Evolutionary conservation across 2,113 vertebrate species (phyloP).

Genomic region (Canis aureus): DNA sequence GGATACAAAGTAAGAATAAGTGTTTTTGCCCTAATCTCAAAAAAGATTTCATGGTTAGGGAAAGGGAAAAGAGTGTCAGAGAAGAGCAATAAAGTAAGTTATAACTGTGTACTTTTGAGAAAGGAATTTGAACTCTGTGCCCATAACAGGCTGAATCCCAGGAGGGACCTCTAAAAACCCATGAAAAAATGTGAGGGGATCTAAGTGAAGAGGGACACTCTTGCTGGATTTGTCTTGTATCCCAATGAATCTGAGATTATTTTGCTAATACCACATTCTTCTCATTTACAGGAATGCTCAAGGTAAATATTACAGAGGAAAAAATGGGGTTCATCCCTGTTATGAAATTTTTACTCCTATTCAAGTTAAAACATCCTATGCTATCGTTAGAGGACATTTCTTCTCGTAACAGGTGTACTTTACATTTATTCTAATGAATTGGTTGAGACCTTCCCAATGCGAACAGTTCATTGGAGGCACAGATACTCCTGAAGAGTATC

Average conservation of each 20-base stretch:
- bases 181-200: background rate
- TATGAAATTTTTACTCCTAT: background rate
- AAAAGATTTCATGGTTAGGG: background rate
- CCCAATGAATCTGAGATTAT: background rate
- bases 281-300: background rate
- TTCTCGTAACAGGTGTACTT: background rate
- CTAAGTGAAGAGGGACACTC: background rate
- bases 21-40: background rate
- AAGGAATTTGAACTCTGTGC: background rate
- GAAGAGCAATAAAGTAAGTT: background rate
- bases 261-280: background rate
- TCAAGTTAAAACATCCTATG: background rate
- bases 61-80: background rate
- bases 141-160: background rate
- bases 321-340: background rate
- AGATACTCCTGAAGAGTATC: background rate
- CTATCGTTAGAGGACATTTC: background rate
- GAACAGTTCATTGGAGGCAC: background rate
- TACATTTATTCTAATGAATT: slow-evolving; percentile 20
- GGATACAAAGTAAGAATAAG: background rate
- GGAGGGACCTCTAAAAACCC: background rate
- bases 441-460: background rate
- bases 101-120: background rate
- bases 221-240: background rate
- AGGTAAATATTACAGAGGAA: background rate